Percentiles rank a stretch among this genome's conserved stretches.
phyloP scores from a whole-genome alignment of 2,113 vertebrate species.

The Gambusia holbrooki region DNA sequence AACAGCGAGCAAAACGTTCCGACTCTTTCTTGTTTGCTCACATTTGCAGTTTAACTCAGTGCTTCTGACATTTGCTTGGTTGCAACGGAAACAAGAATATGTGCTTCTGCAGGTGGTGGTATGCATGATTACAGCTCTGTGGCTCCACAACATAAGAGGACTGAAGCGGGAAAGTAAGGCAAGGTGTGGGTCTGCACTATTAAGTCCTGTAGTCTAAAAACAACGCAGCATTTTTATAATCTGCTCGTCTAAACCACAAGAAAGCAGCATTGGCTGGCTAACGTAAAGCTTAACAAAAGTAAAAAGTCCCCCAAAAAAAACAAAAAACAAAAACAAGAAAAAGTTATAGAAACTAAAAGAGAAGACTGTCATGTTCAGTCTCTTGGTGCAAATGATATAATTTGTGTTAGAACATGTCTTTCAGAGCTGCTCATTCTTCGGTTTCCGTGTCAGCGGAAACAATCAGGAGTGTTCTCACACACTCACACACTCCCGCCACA shows the following conservation, averaged over 20 bases:
- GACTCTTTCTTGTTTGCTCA: constrained; percentile 55
- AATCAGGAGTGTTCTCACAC: constrained; percentile 61
- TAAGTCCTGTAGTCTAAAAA: constrained; percentile 66
- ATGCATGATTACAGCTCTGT: constrained; percentile 43
- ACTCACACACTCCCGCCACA: too few relatives aligned
- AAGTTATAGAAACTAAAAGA: constrained; percentile 30
- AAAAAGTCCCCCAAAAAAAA: constrained; percentile 9
- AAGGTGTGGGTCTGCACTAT: constrained; percentile 68
- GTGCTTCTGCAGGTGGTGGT: constrained; percentile 41
- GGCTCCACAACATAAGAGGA: constrained; percentile 27
- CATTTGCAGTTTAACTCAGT: constrained; percentile 67
- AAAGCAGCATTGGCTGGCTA: constrained; percentile 59
- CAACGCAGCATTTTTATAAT: constrained; percentile 53
- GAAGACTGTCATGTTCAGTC: constrained; percentile 48
- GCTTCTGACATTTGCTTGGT: constrained; percentile 62
- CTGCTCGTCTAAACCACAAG: constrained; percentile 44
- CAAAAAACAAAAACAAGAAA: not conserved
- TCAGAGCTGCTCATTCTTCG: constrained; percentile 37
- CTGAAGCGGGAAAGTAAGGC: constrained; percentile 68
- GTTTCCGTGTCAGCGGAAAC: constrained; percentile 27
- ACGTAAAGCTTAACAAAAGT: constrained; percentile 52
- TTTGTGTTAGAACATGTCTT: constrained; percentile 38
- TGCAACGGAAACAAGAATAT: constrained; percentile 41
- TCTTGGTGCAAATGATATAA: constrained; percentile 62
- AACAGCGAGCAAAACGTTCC: constrained; percentile 30